phyloP scores from a whole-genome alignment of 2,888 invertebrate genomes.

The Odontocolon sp. region DNA sequence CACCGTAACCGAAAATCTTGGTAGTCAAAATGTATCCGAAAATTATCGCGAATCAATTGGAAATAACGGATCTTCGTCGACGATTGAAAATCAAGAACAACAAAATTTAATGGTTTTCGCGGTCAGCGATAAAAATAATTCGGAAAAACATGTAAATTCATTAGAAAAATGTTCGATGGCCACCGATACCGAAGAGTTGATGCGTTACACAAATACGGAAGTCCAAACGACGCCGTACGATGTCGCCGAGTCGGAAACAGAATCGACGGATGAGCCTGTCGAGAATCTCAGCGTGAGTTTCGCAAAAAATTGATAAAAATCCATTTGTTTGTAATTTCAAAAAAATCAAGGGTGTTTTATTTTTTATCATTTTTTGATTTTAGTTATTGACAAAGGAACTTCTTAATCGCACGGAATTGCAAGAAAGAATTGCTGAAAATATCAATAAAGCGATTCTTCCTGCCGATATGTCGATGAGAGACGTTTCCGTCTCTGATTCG shows the following conservation, averaged over 20 bases:
- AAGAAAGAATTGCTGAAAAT: conserved; percentile 82
- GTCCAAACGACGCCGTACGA: conserved; percentile 77
- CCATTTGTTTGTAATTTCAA: neutral
- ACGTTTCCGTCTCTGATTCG: conserved; percentile 68
- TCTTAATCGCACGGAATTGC: conserved; percentile 82
- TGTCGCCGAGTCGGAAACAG: conserved; percentile 70
- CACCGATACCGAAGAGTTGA: conserved; percentile 75
- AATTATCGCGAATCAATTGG: neutral
- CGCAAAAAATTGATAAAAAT: neutral
- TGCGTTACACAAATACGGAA: conserved; percentile 71
- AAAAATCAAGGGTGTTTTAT: neutral
- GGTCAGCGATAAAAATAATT: neutral
- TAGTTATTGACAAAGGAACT: conserved; percentile 81
- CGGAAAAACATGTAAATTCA: neutral
- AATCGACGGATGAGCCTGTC: conserved; percentile 73
- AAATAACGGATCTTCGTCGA: neutral
- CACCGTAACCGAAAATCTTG: conserved; percentile 10
- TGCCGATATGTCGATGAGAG: conserved; percentile 67
- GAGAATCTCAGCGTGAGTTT: conserved; percentile 77
- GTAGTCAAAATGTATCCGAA: neutral
- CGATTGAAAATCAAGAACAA: neutral
- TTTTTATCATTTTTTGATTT: conserved; percentile 29
- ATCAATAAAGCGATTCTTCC: conserved; percentile 81
- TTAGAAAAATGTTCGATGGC: conserved; percentile 70
- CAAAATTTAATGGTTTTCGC: neutral